A percentile compares a stretch with the other conserved stretches of the same genome.
Evolutionary conservation across 2,113 vertebrate species (phyloP).

Genomic region (Isichthys henryi): DNA sequence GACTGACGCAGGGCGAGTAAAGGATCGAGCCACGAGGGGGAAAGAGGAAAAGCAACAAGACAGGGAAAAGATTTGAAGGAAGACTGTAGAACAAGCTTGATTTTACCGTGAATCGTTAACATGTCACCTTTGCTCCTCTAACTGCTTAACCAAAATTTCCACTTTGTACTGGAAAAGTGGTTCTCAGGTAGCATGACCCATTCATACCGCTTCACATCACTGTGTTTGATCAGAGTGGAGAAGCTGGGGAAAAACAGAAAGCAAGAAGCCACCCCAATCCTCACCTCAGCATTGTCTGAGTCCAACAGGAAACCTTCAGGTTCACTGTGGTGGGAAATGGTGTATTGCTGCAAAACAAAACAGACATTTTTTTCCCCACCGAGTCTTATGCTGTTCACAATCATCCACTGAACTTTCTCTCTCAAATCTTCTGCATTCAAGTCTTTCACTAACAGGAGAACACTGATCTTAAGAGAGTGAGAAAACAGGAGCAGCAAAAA

Average conservation of each 20-base stretch:
- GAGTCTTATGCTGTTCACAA: background rate
- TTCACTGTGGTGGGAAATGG: slow-evolving; percentile 15
- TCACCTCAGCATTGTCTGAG: slow-evolving; percentile 15
- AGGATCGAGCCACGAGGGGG: background rate
- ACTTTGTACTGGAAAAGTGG: background rate
- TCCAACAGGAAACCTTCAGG: slow-evolving; percentile 13
- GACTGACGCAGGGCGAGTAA: background rate
- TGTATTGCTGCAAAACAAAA: background rate
- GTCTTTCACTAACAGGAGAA: background rate
- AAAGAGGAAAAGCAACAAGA: background rate
- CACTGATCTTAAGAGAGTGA: background rate
- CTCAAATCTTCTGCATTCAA: background rate
- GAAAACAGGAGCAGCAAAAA: background rate
- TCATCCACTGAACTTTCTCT: background rate
- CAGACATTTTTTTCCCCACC: background rate
- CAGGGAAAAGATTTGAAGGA: background rate
- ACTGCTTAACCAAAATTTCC: background rate
- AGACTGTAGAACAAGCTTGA: background rate
- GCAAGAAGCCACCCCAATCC: background rate
- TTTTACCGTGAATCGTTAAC: background rate
- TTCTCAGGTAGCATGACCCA: background rate
- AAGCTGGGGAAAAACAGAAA: background rate
- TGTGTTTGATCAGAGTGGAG: background rate
- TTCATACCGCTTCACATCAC: background rate
- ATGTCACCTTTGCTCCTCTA: background rate